These are phyloP conservation scores for Labeo rohita DNA, from an alignment of 2,113 vertebrate genomes.

Conservation along the genomic window DNA sequence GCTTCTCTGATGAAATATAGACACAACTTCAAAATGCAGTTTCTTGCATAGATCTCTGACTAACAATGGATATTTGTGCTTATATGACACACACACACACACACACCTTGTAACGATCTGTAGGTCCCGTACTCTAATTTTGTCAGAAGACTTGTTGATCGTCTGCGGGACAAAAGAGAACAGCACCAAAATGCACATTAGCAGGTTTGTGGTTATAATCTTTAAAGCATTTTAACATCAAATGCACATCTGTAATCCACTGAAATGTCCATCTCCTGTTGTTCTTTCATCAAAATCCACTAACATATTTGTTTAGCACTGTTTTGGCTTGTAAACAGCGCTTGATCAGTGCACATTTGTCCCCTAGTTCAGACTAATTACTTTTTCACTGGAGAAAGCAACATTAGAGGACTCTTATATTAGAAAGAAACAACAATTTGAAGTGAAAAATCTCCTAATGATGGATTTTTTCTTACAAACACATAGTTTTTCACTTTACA, in stretches of 20 bases:
- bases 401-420: no score
- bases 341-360: no score
- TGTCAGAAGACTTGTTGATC: conserved; percentile 91
- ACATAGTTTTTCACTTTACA: background rate
- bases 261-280: no score
- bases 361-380: no score
- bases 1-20: conserved; percentile 81
- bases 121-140: conserved; percentile 92
- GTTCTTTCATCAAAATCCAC: no score
- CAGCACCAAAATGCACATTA: background rate
- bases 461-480: background rate
- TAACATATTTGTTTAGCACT: no score
- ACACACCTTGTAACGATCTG: conserved; percentile 92
- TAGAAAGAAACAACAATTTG: no score
- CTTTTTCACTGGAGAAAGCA: no score
- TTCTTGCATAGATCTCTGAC: background rate
- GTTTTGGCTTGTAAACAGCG: no score
- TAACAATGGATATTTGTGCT: background rate
- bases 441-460: no score
- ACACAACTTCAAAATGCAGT: background rate
- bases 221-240: background rate
- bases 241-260: no score
- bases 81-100: conserved; percentile 9
- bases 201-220: background rate
- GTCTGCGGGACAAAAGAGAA: conserved; percentile 68